phyloP scores from a whole-genome alignment of 1,140 invertebrate genomes.

The Caerostris extrusa region DNA sequence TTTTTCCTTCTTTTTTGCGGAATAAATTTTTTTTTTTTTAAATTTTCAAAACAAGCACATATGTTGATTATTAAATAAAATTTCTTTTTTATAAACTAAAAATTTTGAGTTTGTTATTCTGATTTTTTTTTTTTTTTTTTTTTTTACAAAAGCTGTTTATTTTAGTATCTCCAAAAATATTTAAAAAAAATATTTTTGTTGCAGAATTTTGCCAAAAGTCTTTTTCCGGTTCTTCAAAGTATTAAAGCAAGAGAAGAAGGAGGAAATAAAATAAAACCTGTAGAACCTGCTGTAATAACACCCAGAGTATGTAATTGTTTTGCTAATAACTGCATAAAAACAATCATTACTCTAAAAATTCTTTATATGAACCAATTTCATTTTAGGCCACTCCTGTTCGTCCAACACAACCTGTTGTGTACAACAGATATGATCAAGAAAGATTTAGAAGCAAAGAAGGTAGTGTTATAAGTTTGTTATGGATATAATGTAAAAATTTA shows the following conservation, averaged over 20 bases:
- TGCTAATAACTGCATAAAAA: background rate
- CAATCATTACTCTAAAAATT: background rate
- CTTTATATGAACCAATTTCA: background rate
- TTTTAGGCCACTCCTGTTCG: conserved; percentile 86
- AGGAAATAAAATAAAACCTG: conserved; percentile 80
- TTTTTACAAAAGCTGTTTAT: no score
- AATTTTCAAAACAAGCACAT: no score
- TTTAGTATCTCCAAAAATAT: no score
- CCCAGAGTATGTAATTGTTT: conserved; percentile 73
- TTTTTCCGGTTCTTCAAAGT: conserved; percentile 94
- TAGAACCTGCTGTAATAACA: conserved; percentile 66
- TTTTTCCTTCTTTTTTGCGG: no score
- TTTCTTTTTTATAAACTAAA: no score
- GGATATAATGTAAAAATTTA: no score
- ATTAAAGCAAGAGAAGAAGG: conserved; percentile 97
- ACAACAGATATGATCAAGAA: conserved; percentile 99
- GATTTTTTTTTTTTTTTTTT: no score
- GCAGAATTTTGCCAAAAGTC: conserved; percentile 94
- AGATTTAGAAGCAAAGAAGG: conserved; percentile 93
- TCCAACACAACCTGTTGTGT: conserved; percentile 88
- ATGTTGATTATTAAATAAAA: no score
- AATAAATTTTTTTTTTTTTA: no score
- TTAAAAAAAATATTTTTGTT: conserved; percentile 78
- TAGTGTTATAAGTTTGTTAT: background rate
- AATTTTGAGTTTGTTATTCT: no score